Evolutionary conservation across 2,888 invertebrate genomes (phyloP).

Genomic region (Sphinx pinastri): DNA sequence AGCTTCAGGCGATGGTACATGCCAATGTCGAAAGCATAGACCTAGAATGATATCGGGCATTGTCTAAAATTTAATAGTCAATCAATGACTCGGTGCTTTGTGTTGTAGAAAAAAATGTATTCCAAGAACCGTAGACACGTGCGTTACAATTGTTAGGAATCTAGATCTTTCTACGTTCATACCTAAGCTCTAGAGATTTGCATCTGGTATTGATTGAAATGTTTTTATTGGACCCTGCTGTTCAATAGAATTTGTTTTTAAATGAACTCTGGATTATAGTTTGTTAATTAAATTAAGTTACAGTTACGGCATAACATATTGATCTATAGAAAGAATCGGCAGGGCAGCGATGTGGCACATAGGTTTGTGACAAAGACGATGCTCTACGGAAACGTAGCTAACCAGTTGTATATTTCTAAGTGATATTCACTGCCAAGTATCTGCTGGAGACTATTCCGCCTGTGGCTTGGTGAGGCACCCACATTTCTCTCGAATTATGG

Average conservation of each 20-base stretch:
- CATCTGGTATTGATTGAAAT: background rate
- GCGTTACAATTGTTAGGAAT: constrained; percentile 1
- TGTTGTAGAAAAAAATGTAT: constrained; percentile 7
- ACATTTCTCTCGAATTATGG: no score
- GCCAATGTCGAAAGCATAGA: background rate
- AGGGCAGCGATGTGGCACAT: no score
- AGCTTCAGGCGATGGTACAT: background rate
- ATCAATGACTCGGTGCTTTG: constrained; percentile 12
- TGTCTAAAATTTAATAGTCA: constrained; percentile 17
- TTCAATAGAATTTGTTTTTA: background rate
- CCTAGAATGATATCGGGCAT: constrained; percentile 13
- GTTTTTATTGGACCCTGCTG: background rate
- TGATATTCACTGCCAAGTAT: no score
- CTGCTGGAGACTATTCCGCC: no score
- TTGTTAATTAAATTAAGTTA: background rate
- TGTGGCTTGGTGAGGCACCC: no score
- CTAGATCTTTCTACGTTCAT: constrained; percentile 4
- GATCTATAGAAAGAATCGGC: no score
- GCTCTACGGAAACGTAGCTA: no score
- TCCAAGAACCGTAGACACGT: constrained; percentile 1
- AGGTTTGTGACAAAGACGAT: no score
- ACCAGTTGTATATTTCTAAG: no score
- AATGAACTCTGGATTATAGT: background rate
- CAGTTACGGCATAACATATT: no score
- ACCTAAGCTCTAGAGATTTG: background rate